Base-by-base conservation (phyloP, 2,113 vertebrate genomes). In the Hydrolagus affinis region DNA sequence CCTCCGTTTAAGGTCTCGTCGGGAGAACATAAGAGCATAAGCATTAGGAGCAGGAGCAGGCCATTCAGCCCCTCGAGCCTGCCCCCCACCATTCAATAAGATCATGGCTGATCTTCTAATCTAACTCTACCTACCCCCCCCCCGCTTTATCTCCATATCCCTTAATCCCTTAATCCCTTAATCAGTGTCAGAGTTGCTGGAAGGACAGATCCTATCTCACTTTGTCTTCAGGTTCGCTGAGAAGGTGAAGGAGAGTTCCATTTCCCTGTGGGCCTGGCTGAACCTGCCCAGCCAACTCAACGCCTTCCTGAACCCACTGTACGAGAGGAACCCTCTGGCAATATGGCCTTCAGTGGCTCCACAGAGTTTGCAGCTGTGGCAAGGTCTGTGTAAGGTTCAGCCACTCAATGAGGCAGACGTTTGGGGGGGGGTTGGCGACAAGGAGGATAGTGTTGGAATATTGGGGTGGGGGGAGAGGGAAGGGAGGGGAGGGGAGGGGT, bases 311-410 rank as follows among this genome's bases (percentile, higher is more conserved):
- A 97, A 96, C 87, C 94, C 93, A 0, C 88, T 97, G 21, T 96
- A 95, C 70, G 86, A 92, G 0, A 88, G 32, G 87, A 96, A 92
- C 17, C 85, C 92, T 21, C 74, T 95, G 85, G 94, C 93, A 44
- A 93, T 95, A 88, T 96, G 95, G 95, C 96, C 96, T 14, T 96
- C 95, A 0, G 93, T 95, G 6, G 94, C 96, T 86, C 95, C 95
- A 23, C 96, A 95, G 90, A 95, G 94, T 86, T 88, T 97, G 87
- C 90, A 94, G 86, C 94, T 97, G 0, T 95, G 94, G 95, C 93
- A 89, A 90, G 95, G 96, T 96, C 80, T 90, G 89, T 0, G 0
- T 59, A 0, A 15, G 8, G 11, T 17, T 64, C 8, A 15, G 44
- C 44, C n/a, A 44, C 44, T 44, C 44, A 44, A 44, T 44, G 2